Evolutionary conservation across 2,888 invertebrate genomes (phyloP), one percentile per base, ranked within the genome.

Genomic region (Abscondita cerata): DNA sequence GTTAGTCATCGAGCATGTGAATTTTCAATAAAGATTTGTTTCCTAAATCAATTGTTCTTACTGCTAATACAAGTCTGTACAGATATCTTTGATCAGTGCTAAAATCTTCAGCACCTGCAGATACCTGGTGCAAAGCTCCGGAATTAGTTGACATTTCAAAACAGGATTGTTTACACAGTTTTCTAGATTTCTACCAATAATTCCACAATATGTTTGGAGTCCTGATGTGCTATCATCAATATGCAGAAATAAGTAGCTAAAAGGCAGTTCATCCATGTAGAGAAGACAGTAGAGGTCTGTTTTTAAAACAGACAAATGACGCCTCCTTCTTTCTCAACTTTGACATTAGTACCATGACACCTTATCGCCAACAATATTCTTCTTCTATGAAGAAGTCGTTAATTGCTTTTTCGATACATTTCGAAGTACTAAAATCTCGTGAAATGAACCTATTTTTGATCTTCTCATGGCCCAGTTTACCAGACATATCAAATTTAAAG

Each of bases 381-480:
- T 40, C 40, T 15, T 13, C 16, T 40, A 15, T 40, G 15, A 40
- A 40, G 8, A 13, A 40, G 40, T 40, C 2, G 2, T 1, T 12
- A 13, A 40, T 40, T 40, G n/a, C 40, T 40, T 40, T 11, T 40
- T 40, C 13, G 6, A 40, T 40, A 40, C 40, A 40, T 13, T 40
- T 40, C 13, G 13, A 13, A 15, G 40, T 13, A 15, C 40, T 6
- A 11, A 15, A 40, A 40, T 11, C 40, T 12, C 13, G 13, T 40
- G 13, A 12, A 40, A 40, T 13, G 40, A 13, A 40, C 12, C 40
- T 15, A 8, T 12, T 6, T 40, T 15, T 13, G 13, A 15, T 40
- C 15, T 15, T 40, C 15, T 40, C 15, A 13, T 40, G n/a, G n/a
- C n/a, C n/a, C n/a, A n/a, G n/a, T n/a, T n/a, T n/a, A n/a, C n/a